Percentiles rank a stretch among this genome's conserved stretches.
These are phyloP conservation scores for Ophioninae sp. DNA, from an alignment of 2,888 invertebrate genomes.

Conservation along the genomic window DNA sequence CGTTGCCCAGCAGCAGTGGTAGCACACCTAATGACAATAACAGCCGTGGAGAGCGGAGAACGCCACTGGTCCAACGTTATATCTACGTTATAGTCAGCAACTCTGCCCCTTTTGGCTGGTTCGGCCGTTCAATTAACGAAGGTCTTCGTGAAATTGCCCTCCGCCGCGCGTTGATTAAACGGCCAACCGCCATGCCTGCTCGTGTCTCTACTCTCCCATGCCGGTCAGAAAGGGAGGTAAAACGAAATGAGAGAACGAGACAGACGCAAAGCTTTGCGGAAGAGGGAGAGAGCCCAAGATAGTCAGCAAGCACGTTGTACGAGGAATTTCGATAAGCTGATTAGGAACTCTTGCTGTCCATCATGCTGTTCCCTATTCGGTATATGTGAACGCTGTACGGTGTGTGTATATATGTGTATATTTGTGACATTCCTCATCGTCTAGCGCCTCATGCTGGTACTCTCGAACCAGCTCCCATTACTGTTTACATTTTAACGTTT, in stretches of 20 bases:
- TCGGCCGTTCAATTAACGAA: slow-evolving; percentile 63
- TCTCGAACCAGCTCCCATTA: slow-evolving; percentile 27
- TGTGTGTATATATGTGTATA: slow-evolving; percentile 10
- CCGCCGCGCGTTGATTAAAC: slow-evolving; percentile 64
- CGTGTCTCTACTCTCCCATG: slow-evolving; percentile 28
- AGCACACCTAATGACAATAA: slow-evolving; percentile 64
- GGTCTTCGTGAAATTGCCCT: slow-evolving; percentile 64
- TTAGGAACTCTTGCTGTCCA: slow-evolving; percentile 52
- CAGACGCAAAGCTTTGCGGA: slow-evolving; percentile 3
- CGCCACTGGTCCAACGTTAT: slow-evolving; percentile 45
- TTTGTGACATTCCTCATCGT: slow-evolving; percentile 33
- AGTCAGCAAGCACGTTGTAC: slow-evolving; percentile 37
- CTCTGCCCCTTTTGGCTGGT: slow-evolving; percentile 45
- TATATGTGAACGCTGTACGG: slow-evolving; percentile 15
- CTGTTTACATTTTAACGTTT: slow-evolving; percentile 34
- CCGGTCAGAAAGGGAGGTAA: slow-evolving; percentile 6
- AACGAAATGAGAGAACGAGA: slow-evolving; percentile 6
- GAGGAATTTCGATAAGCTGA: slow-evolving; percentile 66
- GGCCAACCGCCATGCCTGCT: slow-evolving; percentile 55
- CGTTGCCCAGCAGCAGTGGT: slow-evolving; percentile 45
- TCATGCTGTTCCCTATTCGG: slow-evolving; percentile 27
- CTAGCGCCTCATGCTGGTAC: slow-evolving; percentile 16
- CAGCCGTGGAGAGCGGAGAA: slow-evolving; percentile 53
- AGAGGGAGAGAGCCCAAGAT: not conserved
- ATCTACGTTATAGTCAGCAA: slow-evolving; percentile 32